Evolutionary conservation across 2,113 vertebrate genomes (phyloP).

Genomic region (Hymenochirus boettgeri): DNA sequence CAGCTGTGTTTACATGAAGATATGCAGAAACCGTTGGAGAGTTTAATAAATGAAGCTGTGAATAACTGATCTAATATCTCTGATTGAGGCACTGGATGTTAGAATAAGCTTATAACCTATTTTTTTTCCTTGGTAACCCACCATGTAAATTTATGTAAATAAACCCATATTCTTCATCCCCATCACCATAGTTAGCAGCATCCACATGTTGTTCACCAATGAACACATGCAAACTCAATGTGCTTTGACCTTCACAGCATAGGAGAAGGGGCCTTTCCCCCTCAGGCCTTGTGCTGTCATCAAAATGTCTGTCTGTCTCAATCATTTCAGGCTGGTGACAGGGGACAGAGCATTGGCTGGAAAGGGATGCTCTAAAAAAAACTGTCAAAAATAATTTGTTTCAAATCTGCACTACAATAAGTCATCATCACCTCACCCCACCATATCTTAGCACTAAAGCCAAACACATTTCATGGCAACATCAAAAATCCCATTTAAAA

Average conservation of each 20-base stretch:
- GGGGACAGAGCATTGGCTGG: constrained; percentile 58
- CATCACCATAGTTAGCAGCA: not conserved
- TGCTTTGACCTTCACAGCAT: constrained; percentile 60
- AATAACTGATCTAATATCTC: not conserved
- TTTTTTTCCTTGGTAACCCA: not conserved
- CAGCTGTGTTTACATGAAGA: no score
- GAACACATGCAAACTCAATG: constrained; percentile 44
- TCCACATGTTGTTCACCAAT: constrained; percentile 28
- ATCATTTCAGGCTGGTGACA: constrained; percentile 65
- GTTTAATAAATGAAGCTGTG: not conserved
- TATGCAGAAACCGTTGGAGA: not conserved
- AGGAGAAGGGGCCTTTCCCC: constrained; percentile 62
- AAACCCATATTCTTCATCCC: not conserved
- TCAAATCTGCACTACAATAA: constrained; percentile 43
- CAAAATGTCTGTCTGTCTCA: constrained; percentile 60
- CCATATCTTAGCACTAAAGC: not conserved
- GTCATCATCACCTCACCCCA: constrained; percentile 28
- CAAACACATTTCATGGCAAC: no score
- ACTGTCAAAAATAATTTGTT: constrained; percentile 62
- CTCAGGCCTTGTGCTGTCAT: constrained; percentile 50
- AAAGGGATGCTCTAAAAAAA: constrained; percentile 60
- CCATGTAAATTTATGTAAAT: not conserved
- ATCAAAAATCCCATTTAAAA: no score
- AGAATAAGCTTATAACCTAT: not conserved
- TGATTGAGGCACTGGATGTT: not conserved